Base-by-base conservation (phyloP, 2,888 invertebrate species). In the Chaitophorus viminalis region DNA sequence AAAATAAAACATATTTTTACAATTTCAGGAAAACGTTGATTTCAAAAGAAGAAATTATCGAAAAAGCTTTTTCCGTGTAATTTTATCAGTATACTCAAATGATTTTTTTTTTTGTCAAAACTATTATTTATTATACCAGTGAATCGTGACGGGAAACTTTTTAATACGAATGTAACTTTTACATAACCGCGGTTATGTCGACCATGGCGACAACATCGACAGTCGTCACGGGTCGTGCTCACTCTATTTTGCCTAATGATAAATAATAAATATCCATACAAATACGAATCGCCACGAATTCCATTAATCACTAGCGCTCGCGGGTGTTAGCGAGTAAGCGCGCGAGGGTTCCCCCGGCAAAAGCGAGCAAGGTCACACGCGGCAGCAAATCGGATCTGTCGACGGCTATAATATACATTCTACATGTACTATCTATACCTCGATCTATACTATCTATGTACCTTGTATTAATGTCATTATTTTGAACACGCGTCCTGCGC, bases 301-400 rank as follows among this genome's bases (percentile, higher is more conserved):
- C 52, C 52, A 72, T 72, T 54, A 82, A 82, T 82, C 5, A 82
- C 25, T 70, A 18, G 54, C 21, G 77, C 9, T 6, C 54, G 18
- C 54, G 18, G 25, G 21, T 21, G 17, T 65, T 65, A n/a, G 65
- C 65, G 65, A n/a, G n/a, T n/a, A n/a, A 65, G 9, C 31, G 39
- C 25, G 70, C 52, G n/a, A n/a, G n/a, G 21, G 29, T 8, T 18
- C 25, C 11, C 8, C 33, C n/a, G 6, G 33, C n/a, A 21, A 36
- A 33, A 54, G 54, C 18, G 14, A 9, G 29, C 52, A 84, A 76
- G 84, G 84, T 68, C 84, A 25, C 29, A 9, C 29, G 39, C 17
- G 25, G 65, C 25, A 3, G 6, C 21, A n/a, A 31, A 65, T 46
- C 65, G 18, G 25, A 84, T 76, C 65, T 46, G n/a, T 65, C 76